These are phyloP conservation scores for Orthosia gothica DNA, from an alignment of 2,888 invertebrate genomes.

Conservation along the genomic window DNA sequence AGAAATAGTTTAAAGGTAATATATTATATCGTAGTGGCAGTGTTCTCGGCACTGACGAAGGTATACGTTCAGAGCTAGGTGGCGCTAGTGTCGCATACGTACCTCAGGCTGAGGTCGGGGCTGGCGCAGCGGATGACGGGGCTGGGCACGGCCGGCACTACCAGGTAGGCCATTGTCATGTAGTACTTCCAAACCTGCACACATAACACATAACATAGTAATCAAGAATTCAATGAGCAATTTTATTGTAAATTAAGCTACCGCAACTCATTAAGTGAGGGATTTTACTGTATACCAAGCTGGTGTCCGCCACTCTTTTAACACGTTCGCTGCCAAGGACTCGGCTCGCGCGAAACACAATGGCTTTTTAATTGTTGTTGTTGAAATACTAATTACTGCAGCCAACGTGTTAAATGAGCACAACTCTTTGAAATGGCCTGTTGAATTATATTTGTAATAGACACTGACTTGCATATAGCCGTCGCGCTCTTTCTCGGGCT, in stretches of 20 bases:
- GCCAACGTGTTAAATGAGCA: too few relatives aligned
- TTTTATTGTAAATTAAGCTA: neutral
- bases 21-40: neutral
- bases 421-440: neutral
- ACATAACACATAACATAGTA: neutral
- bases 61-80: conserved; percentile 12
- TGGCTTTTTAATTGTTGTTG: too few relatives aligned
- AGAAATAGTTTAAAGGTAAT: neutral
- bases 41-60: conserved; percentile 21
- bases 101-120: conserved; percentile 98
- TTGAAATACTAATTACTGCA: too few relatives aligned
- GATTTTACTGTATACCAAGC: too few relatives aligned
- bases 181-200: conserved; percentile 98
- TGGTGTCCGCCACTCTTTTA: neutral
- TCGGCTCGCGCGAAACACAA: too few relatives aligned
- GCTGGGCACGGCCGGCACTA: conserved; percentile 97
- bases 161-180: conserved; percentile 98
- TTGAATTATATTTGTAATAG: neutral
- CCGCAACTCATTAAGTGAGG: neutral
- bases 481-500: conserved; percentile 98
- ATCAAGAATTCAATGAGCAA: neutral
- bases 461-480: conserved; percentile 95
- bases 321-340: too few relatives aligned
- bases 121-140: conserved; percentile 97
- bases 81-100: conserved; percentile 61